phyloP scores from a whole-genome alignment of 2,888 invertebrate genomes.

The Pseudococcus longispinus region DNA sequence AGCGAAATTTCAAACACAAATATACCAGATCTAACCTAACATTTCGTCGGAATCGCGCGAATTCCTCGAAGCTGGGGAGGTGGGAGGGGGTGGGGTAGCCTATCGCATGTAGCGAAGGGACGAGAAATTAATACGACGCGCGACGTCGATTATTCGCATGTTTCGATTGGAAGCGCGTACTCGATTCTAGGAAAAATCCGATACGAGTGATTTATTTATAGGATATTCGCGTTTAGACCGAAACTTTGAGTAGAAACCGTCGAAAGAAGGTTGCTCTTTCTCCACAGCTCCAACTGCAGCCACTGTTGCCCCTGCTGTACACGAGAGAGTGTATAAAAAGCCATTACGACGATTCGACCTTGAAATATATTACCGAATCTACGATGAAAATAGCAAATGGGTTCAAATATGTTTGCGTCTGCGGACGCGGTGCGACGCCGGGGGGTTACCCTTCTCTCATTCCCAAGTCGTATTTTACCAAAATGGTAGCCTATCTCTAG shows the following conservation, averaged over 20 bases:
- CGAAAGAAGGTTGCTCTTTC: too few species aligned
- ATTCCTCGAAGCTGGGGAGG: too few species aligned
- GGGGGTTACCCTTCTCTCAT: too few species aligned
- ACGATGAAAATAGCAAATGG: conserved; percentile 28
- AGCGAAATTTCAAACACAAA: too few species aligned
- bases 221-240: not conserved
- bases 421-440: too few species aligned
- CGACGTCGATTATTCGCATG: not conserved
- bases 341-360: conserved; percentile 24
- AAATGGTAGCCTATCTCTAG: too few species aligned
- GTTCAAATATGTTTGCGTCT: not conserved
- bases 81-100: too few species aligned
- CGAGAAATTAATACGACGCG: not conserved
- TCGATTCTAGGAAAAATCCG: not conserved
- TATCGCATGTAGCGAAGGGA: too few species aligned
- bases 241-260: not conserved
- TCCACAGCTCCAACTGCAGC: too few species aligned
- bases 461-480: too few species aligned
- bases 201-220: conserved; percentile 35
- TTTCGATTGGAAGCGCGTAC: not conserved
- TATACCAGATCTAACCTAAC: too few species aligned
- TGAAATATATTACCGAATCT: conserved; percentile 30
- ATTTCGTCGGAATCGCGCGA: too few species aligned
- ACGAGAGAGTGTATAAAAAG: conserved; percentile 12
- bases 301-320: not conserved